A percentile compares a stretch with the other conserved stretches of the same genome.
phyloP scores from a whole-genome alignment of 2,113 vertebrate species.

The Cardinalis cardinalis region DNA sequence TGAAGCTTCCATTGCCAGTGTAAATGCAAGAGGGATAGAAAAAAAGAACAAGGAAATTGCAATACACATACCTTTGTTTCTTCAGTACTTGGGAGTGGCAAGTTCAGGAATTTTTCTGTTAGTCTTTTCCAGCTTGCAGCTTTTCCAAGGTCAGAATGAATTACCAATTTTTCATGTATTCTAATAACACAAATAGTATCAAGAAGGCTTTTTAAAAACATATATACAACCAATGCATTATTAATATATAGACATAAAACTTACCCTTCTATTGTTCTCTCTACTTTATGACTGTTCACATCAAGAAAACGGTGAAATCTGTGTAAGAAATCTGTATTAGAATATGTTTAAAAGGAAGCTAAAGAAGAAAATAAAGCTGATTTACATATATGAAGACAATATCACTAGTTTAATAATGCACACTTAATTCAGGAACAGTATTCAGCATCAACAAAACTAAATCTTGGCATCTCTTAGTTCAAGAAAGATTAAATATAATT shows the following conservation, averaged over 20 bases:
- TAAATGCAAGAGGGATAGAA: neutral
- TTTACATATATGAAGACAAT: neutral
- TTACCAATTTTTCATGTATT: conserved; percentile 91
- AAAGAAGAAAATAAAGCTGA: neutral
- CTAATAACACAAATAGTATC: conserved; percentile 64
- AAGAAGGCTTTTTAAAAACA: neutral
- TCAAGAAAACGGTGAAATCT: conserved; percentile 94
- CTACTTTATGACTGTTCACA: conserved; percentile 88
- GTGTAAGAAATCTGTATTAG: conserved; percentile 31
- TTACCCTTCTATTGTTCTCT: conserved; percentile 89
- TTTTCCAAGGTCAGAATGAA: conserved; percentile 93
- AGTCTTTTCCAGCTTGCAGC: conserved; percentile 91
- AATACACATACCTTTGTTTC: conserved; percentile 78
- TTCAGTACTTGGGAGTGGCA: conserved; percentile 79
- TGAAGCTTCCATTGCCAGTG: neutral
- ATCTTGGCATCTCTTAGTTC: neutral
- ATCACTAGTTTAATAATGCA: neutral
- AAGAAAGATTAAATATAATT: neutral
- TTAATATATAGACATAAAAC: conserved; percentile 11
- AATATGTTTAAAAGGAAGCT: neutral
- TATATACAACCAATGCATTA: neutral
- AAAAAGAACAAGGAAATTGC: neutral
- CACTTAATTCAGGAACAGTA: neutral
- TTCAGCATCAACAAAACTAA: neutral
- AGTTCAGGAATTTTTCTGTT: conserved; percentile 88